phyloP scores from a whole-genome alignment of 2,888 invertebrate species.

The Leptopilina syphax region DNA sequence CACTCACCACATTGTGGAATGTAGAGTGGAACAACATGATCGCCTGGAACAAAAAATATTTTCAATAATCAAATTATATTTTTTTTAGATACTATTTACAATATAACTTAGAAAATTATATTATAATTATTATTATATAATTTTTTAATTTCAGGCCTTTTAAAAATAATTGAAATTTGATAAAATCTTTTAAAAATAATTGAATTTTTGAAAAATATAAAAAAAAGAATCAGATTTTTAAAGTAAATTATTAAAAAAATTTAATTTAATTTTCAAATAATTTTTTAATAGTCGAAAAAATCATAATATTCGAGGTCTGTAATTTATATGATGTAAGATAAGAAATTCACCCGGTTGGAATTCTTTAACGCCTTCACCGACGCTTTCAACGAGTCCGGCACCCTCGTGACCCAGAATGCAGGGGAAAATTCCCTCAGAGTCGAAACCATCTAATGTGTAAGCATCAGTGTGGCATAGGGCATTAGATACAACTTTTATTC shows the following conservation, averaged over 20 bases:
- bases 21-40: constrained; percentile 98
- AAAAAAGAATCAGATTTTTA: too few relatives aligned
- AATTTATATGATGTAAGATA: too few relatives aligned
- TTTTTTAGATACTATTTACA: too few relatives aligned
- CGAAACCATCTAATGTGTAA: constrained; percentile 91
- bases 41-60: constrained; percentile 79
- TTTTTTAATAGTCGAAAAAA: too few relatives aligned
- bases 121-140: too few relatives aligned
- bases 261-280: too few relatives aligned
- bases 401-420: constrained; percentile 98
- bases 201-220: background rate
- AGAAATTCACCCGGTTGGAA: constrained; percentile 84
- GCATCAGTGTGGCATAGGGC: constrained; percentile 96
- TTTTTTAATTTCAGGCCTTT: too few relatives aligned
- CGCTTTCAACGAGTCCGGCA: constrained; percentile 96
- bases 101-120: too few relatives aligned
- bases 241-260: too few relatives aligned
- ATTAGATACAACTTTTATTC: constrained; percentile 87
- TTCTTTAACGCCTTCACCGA: constrained; percentile 93
- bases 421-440: constrained; percentile 95
- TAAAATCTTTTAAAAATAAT: too few relatives aligned
- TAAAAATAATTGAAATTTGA: too few relatives aligned
- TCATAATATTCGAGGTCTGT: too few relatives aligned
- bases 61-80: background rate
- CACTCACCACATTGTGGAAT: constrained; percentile 98